Conservation (phyloP, 2,113 vertebrate species). For the Mastomys coucha region DNA sequence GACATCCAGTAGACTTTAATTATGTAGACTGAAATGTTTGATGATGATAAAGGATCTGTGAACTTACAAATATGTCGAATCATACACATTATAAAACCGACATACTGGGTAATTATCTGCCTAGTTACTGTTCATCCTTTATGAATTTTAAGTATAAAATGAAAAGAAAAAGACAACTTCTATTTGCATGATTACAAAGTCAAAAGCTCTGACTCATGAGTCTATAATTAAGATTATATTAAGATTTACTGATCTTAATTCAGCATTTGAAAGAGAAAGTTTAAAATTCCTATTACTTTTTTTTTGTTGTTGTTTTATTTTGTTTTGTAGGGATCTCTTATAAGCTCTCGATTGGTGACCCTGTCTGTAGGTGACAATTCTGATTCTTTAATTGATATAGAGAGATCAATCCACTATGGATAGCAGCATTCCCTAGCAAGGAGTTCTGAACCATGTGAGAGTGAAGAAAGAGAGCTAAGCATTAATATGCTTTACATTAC, state of each 20-base stretch:
- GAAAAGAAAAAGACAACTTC: not conserved
- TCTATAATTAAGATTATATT: not conserved
- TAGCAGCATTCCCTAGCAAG: not conserved
- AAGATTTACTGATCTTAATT: not conserved
- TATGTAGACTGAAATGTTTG: not conserved
- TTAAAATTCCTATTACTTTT: not conserved
- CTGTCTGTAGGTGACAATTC: not conserved
- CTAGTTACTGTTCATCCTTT: not conserved
- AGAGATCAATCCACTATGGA: not conserved
- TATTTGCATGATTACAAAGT: not conserved
- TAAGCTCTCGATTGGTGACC: not conserved
- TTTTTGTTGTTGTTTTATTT: not conserved
- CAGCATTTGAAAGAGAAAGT: not conserved
- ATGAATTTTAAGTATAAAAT: not conserved
- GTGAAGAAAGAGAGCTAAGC: not conserved
- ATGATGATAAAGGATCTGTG: not conserved
- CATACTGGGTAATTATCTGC: not conserved
- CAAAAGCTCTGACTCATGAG: not conserved
- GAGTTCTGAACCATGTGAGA: not conserved
- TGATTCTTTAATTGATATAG: not conserved
- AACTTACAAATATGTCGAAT: not conserved
- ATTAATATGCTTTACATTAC: not conserved
- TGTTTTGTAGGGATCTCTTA: not conserved
- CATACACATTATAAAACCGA: not conserved
- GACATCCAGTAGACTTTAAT: not conserved